Base-by-base conservation (phyloP, 2,113 vertebrate species). In the Andinoacara biseriatus region DNA sequence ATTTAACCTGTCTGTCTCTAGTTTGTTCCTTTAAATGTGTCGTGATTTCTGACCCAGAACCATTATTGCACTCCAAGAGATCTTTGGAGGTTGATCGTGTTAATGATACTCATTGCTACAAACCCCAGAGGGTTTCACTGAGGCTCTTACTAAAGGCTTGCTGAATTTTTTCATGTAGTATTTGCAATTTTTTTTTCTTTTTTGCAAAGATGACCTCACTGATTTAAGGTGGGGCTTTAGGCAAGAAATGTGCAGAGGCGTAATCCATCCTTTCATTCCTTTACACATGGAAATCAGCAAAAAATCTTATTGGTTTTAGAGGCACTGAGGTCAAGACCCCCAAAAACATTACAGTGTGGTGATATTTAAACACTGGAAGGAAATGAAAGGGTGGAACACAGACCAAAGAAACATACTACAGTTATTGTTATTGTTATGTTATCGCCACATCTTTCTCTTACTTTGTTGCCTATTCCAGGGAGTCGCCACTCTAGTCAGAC, bases 381-480 rank as follows among this genome's bases (percentile, higher is more conserved):
- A 72, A 40, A 63, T 74, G 52, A 59, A 84, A 67, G 31, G 54
- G 40, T 33, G 40, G 14, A 43, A 56, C 26, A n/a, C 22, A 2
- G 4, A 35, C 69, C 61, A 86, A 69, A 75, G 40, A 54, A 62
- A 79, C 46, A 74, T 13, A 49, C 46, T n/a, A 59, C 2, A 1
- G 24, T 67, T 79, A 67, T 75, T 80, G 15, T 65, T 74, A 22
- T 67, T 57, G 56, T n/a, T 80, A 82, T 60, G 14, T 33, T 49
- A 14, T 57, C 56, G 61, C 10, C 40, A 67, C 46, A 56, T 57
- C 76, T 7, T 65, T 58, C 20, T n/a, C 46, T 33, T 10, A 54
- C 46, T 76, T 75, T 35, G n/a, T 38, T 60, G 33, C 14, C 29
- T 63, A 49, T 57, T 67, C 5, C 2, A 0, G 22, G 49, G 49